phyloP scores from a whole-genome alignment of 2,113 vertebrate genomes.

The Psophia crepitans region DNA sequence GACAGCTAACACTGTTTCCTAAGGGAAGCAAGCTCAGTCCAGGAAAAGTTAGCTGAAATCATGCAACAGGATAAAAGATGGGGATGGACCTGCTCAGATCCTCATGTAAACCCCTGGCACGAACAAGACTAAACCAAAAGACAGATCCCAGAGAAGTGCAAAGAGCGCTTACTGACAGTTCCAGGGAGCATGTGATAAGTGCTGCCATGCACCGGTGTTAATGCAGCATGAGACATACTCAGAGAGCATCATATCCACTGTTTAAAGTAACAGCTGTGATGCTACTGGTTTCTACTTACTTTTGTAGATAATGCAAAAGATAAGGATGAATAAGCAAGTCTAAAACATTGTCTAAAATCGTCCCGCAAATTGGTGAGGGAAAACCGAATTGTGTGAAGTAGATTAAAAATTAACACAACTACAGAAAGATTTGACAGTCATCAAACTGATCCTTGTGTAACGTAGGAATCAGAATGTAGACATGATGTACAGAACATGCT shows the following conservation, averaged over 20 bases:
- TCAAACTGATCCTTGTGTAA: not conserved
- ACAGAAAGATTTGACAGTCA: not conserved
- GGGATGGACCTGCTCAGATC: not conserved
- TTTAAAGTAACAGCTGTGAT: not conserved
- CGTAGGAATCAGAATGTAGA: not conserved
- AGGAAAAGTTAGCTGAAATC: not conserved
- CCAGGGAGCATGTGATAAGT: accelerated
- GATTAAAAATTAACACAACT: not conserved
- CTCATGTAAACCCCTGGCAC: not conserved
- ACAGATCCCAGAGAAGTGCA: not conserved
- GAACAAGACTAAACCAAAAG: not conserved
- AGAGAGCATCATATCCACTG: not conserved
- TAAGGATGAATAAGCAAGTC: not conserved
- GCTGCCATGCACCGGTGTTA: not conserved
- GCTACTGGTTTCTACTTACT: not conserved
- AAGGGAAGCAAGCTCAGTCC: not conserved
- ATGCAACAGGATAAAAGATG: not conserved
- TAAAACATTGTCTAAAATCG: not conserved
- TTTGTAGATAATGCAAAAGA: not conserved
- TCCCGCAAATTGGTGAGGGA: not conserved
- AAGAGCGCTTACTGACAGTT: not conserved
- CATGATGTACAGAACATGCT: not conserved
- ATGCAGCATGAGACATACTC: accelerated
- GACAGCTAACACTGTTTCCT: not conserved
- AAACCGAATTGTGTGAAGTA: not conserved